phyloP scores from a whole-genome alignment of 2,113 vertebrate genomes.

The Aythya baeri region DNA sequence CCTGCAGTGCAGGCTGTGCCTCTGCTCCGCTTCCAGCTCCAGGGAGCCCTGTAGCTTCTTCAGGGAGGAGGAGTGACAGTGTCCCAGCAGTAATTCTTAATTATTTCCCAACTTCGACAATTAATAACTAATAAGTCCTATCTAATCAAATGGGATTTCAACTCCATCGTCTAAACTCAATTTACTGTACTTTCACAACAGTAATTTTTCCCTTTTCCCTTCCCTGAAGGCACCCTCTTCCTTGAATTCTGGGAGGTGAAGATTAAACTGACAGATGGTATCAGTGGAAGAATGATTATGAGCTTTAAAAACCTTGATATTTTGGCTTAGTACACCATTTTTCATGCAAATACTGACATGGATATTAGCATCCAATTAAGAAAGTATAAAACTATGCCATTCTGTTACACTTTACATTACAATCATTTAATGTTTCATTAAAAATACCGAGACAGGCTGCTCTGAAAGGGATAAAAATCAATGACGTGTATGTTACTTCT shows the following conservation, averaged over 20 bases:
- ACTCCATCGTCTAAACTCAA: neutral
- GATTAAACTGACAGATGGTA: slow-evolving; percentile 65
- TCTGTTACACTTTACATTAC: slow-evolving; percentile 23
- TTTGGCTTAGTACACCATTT: slow-evolving; percentile 54
- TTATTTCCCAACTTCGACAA: slow-evolving; percentile 34
- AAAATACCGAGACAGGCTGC: slow-evolving; percentile 9
- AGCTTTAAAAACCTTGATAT: slow-evolving; percentile 54
- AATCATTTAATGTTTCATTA: slow-evolving; percentile 47
- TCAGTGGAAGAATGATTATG: slow-evolving; percentile 51
- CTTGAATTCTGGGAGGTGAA: slow-evolving; percentile 34
- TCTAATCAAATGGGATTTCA: slow-evolving; percentile 2
- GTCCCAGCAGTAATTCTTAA: neutral
- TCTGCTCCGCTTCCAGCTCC: neutral
- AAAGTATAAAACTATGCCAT: slow-evolving; percentile 23
- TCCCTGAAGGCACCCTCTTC: slow-evolving; percentile 30
- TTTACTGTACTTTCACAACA: slow-evolving; percentile 4
- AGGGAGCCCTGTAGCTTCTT: neutral
- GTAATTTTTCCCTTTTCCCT: neutral
- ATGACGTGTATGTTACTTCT: neutral
- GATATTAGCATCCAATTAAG: slow-evolving; percentile 64
- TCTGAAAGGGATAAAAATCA: slow-evolving; percentile 42
- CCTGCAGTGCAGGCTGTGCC: rapidly evolving
- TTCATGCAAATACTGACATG: slow-evolving; percentile 54
- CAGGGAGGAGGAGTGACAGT: neutral
- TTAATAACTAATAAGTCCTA: slow-evolving; percentile 7